Conservation (phyloP, 2,797 vertebrate genomes). For the Etheostoma nigrum region DNA sequence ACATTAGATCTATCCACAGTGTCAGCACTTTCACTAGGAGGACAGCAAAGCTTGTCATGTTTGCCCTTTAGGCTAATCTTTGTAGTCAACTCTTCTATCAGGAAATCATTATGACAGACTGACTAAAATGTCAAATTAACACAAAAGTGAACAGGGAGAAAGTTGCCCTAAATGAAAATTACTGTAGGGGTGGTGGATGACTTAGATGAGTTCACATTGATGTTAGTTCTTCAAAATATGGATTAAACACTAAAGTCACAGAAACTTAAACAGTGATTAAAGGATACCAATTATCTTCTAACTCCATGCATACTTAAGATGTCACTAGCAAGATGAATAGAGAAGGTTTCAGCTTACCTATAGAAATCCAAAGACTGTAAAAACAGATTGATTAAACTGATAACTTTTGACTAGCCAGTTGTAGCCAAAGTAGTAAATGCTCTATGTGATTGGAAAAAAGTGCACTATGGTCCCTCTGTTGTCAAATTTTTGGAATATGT, state of each 20-base stretch:
- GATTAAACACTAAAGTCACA: constrained; percentile 21
- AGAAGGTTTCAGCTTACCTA: neutral
- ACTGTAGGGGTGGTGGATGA: constrained; percentile 22
- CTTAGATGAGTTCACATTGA: constrained; percentile 31
- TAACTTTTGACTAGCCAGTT: neutral
- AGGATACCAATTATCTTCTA: constrained; percentile 11
- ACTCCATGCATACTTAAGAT: neutral
- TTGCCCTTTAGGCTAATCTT: constrained; percentile 78
- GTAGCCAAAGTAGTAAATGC: neutral
- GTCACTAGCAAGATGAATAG: constrained; percentile 2
- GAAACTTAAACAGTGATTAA: constrained; percentile 23
- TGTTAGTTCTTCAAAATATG: constrained; percentile 37
- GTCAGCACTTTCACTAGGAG: constrained; percentile 68
- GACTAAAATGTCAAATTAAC: constrained; percentile 72
- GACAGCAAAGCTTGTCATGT: constrained; percentile 66
- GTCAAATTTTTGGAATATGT: neutral
- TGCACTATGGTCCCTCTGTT: neutral
- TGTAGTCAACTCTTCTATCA: constrained; percentile 68
- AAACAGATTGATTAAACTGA: neutral
- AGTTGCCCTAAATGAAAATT: constrained; percentile 48
- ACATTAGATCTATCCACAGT: constrained; percentile 26
- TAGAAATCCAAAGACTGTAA: neutral
- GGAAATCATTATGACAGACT: constrained; percentile 68
- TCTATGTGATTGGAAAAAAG: neutral
- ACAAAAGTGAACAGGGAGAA: constrained; percentile 27